Evolutionary conservation across 2,113 vertebrate genomes (phyloP), one percentile per base, ranked within the genome.

Genomic region (Oenanthe melanoleuca): DNA sequence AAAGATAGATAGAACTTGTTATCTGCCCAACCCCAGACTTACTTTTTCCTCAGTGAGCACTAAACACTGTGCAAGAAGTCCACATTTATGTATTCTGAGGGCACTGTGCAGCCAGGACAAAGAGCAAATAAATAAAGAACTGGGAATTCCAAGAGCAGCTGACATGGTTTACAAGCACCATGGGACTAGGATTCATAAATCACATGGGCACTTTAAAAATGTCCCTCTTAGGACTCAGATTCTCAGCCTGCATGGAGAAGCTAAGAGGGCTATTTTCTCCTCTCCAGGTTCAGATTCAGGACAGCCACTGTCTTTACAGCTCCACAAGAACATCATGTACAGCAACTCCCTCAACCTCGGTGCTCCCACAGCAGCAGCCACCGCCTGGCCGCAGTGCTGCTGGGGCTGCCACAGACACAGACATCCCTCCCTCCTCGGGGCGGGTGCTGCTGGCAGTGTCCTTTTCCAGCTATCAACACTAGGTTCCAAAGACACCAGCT

Each of bases 41-140:
- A 50, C 23, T 60, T 86, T 79, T 90, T 80, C 66, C 61, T 86
- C 77, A 75, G 66, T 3, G 5, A 91, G 85, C 69, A 80, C 6
- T 49, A 57, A 87, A 50, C 14, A 44, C 55, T 31, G 40, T 81
- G 78, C 42, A 69, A 2, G 25, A 91, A 77, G 59, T 29, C 74
- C 66, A 5, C 53, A 67, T 70, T 91, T 92, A 70, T 56, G 71
- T 59, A 73, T 57, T 45, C 50, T 89, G 79, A 86, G 37, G 71
- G 61, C 84, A 66, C 82, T 38, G 53, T 37, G 77, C 60, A 94
- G 77, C 19, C 89, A 85, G 88, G 31, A 74, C 77, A 93, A 73
- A 83, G 79, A 88, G 83, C 77, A 89, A 95, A 88, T 61, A 96
- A 88, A 84, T 37, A 92, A 89, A 86, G 61, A 75, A 50, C 4